Evolutionary conservation across 2,888 invertebrate genomes (phyloP).

Genomic region (Philopedon plagiatum): DNA sequence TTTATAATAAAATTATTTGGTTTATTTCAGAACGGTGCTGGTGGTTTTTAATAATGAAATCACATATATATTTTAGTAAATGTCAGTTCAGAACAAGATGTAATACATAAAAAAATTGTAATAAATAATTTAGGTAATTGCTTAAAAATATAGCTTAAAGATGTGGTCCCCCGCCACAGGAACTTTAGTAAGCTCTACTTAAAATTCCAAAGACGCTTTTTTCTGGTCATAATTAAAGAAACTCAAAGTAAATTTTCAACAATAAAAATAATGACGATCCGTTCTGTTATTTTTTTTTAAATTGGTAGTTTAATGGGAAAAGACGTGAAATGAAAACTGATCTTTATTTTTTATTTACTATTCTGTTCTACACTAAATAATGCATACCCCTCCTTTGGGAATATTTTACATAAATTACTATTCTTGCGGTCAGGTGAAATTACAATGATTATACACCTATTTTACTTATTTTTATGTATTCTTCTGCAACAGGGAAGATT

Average conservation of each 20-base stretch:
- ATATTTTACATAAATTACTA: constrained; percentile 16
- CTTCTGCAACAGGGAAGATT: constrained; percentile 10
- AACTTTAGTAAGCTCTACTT: too few relatives aligned
- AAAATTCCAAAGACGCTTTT: too few relatives aligned
- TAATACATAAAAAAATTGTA: too few relatives aligned
- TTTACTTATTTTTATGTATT: constrained; percentile 29
- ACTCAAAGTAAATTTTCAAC: too few relatives aligned
- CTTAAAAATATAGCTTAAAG: too few relatives aligned
- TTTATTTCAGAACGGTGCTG: not conserved
- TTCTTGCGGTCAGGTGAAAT: constrained; percentile 16
- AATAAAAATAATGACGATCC: too few relatives aligned
- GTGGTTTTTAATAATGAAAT: not conserved
- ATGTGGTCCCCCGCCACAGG: too few relatives aligned
- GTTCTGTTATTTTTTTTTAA: too few relatives aligned
- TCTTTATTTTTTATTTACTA: not conserved
- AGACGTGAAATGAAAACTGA: too few relatives aligned
- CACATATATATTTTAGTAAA: not conserved
- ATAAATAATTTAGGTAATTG: too few relatives aligned
- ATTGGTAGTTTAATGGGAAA: too few relatives aligned
- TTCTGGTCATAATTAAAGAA: too few relatives aligned
- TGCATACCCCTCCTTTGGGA: not conserved
- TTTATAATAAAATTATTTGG: constrained; percentile 1
- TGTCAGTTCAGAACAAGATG: not conserved
- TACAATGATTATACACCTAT: constrained; percentile 17
- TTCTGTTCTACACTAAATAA: not conserved